Percentiles rank a stretch among this genome's conserved stretches.
phyloP scores from a whole-genome alignment of 2,888 invertebrate species.

The Lordiphosa fenestrarum region DNA sequence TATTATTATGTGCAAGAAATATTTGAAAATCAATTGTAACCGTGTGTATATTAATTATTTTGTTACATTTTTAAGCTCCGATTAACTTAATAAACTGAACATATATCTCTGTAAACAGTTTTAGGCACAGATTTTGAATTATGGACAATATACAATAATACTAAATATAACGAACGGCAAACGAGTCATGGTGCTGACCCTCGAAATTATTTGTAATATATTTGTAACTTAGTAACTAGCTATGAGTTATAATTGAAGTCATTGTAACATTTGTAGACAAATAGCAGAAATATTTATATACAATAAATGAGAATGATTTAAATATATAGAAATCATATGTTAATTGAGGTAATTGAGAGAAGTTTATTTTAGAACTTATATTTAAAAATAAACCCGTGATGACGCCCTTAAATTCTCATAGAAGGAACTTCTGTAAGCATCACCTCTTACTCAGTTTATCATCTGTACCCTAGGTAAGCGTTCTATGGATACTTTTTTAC shows the following conservation, averaged over 20 bases:
- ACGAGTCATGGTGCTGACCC: conserved; percentile 35
- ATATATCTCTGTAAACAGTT: conserved; percentile 14
- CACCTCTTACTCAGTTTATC: too few relatives aligned
- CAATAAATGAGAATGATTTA: neutral
- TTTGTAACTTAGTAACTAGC: conserved; percentile 17
- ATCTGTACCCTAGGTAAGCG: too few relatives aligned
- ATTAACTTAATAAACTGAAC: conserved; percentile 32
- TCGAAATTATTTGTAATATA: conserved; percentile 34
- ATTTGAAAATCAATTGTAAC: conserved; percentile 33
- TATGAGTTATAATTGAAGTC: conserved; percentile 20
- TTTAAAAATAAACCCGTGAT: too few relatives aligned
- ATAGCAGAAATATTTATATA: neutral
- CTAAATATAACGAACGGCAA: conserved; percentile 3
- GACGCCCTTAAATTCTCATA: too few relatives aligned
- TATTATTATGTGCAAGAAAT: neutral
- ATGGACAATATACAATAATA: conserved; percentile 41
- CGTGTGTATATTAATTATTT: conserved; percentile 23
- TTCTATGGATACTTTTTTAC: too few relatives aligned
- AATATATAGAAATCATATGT: too few relatives aligned
- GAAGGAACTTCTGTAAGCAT: too few relatives aligned
- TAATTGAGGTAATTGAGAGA: too few relatives aligned
- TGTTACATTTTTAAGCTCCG: conserved; percentile 14
- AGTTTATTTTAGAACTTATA: too few relatives aligned
- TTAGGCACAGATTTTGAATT: conserved; percentile 24
- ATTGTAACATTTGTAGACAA: conserved; percentile 22